phyloP scores from a whole-genome alignment of 1,140 invertebrate species.

The Drosophila elegans region DNA sequence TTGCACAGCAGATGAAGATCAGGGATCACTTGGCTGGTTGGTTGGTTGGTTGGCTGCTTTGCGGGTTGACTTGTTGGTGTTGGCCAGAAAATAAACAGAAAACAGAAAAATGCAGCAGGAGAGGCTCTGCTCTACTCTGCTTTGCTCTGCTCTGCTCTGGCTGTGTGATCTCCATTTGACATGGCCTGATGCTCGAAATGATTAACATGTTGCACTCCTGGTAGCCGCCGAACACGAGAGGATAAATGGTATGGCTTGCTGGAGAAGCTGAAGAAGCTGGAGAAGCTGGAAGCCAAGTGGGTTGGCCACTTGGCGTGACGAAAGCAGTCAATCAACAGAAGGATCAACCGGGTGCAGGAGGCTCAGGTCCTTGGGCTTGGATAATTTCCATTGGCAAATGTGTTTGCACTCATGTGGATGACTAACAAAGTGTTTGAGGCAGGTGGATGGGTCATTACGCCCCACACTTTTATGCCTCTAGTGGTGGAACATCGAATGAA shows the following conservation, averaged over 20 bases:
- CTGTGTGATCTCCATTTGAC: conserved; percentile 51
- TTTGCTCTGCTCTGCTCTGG: not conserved
- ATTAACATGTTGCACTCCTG: conserved; percentile 72
- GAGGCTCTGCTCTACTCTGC: not conserved
- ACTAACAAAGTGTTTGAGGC: conserved; percentile 10
- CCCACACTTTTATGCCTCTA: conserved; percentile 11
- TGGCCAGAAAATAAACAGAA: conserved; percentile 41
- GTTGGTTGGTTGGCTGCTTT: not conserved
- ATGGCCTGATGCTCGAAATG: conserved; percentile 71
- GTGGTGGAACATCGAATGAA: not conserved
- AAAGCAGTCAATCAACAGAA: conserved; percentile 59
- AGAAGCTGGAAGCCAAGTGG: conserved; percentile 19
- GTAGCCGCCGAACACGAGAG: conserved; percentile 19
- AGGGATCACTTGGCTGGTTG: conserved; percentile 4
- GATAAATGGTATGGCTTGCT: conserved; percentile 26
- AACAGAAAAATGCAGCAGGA: conserved; percentile 7
- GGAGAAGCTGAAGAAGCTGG: not conserved
- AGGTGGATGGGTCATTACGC: conserved; percentile 25
- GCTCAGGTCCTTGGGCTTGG: not conserved
- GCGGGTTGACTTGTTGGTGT: not conserved
- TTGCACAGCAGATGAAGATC: conserved; percentile 32
- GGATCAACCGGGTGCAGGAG: conserved; percentile 28
- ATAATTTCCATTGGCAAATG: conserved; percentile 10
- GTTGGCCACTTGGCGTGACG: conserved; percentile 51
- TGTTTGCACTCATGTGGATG: conserved; percentile 24